Evolutionary conservation across 1,140 invertebrate genomes (phyloP), one percentile per base, ranked within the genome.

Genomic region (Drosophila seguyi): DNA sequence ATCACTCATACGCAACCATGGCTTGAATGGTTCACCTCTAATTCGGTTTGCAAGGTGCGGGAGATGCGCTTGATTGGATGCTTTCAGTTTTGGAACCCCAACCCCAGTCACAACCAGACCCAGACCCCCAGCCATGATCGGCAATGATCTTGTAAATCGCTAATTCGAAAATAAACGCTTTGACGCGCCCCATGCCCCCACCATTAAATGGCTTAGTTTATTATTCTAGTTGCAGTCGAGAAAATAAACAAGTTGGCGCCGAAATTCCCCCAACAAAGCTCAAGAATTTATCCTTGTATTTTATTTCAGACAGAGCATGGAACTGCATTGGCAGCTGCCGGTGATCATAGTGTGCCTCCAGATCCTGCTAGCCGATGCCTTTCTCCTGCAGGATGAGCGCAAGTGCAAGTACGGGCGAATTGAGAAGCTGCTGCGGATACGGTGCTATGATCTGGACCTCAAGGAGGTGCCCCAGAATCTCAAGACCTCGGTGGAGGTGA

Each of bases 401-500:
- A 81, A 88, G 67, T 95, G 94, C 74, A 93, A 90, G 31, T 94
- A 94, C 68, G 93, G 93, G 4, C 91, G 93, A 34, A 94, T 94
- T 2, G 94, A 93, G 62, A 93, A 93, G 41, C 93, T 94, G 91
- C 92, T 93, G 61, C 94, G 94, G 0, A 94, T 94, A 1, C 92
- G 93, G 20, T 95, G 94, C 78, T 93, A 90, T 7, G 92, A 93
- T 3, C 91, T 94, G 52, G 91, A 94, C 66, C 91, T 95, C n/a
- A 91, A 84, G 39, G 93, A 93, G 61, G 93, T 95, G 78, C 94
- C 94, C 0, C 93, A 91, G 57, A 90, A 84, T 61, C 92, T 94
- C 6, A 94, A 93, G 80, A 88, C 91, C 61, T 93, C 93, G 44
- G 94, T 95, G 56, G 94, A 95, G 94, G 94, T 94, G 79, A 90